Conservation (phyloP, 1,140 invertebrate species). For the Helicoverpa zea region DNA sequence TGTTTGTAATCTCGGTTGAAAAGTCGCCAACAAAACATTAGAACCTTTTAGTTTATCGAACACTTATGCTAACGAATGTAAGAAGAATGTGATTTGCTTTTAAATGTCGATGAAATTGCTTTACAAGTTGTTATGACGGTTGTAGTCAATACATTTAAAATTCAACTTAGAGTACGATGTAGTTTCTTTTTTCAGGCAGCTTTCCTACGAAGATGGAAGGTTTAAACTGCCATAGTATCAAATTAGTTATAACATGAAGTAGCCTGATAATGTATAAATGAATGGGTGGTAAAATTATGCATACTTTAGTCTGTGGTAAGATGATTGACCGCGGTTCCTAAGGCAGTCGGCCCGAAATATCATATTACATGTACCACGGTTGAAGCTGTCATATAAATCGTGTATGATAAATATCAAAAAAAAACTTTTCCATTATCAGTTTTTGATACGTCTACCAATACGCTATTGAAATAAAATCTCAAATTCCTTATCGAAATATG, state of each 20-base stretch:
- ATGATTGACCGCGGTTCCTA: conserved; percentile 4
- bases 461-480: background rate
- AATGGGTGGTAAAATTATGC: conserved; percentile 3
- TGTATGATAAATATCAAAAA: conserved; percentile 5
- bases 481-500: background rate
- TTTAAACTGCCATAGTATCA: too few relatives aligned
- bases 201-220: too few relatives aligned
- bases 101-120: background rate
- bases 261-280: background rate
- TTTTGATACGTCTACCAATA: background rate
- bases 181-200: too few relatives aligned
- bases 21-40: conserved; percentile 72
- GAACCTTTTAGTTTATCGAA: conserved; percentile 60
- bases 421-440: background rate
- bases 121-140: background rate
- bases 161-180: too few relatives aligned
- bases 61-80: conserved; percentile 56
- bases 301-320: background rate
- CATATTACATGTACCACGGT: conserved; percentile 8
- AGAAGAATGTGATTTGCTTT: conserved; percentile 47
- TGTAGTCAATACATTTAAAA: too few relatives aligned
- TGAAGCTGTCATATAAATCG: background rate
- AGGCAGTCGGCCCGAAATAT: conserved; percentile 11
- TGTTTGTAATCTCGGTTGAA: conserved; percentile 69
- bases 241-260: background rate